Conservation (phyloP, 2,797 vertebrate species). For the Fundulus diaphanus region DNA sequence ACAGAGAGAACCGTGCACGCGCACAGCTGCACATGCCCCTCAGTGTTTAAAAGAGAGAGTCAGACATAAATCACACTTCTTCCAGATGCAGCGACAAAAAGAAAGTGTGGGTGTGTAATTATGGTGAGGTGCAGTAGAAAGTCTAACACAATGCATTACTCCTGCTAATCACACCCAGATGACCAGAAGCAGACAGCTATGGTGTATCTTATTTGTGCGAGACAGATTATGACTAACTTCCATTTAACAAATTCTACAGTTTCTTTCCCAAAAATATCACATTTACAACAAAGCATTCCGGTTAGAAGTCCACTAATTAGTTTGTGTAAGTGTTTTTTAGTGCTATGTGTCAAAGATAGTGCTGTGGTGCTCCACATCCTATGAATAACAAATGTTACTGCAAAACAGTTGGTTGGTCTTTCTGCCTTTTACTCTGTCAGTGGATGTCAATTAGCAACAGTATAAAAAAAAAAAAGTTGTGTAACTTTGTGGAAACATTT, state of each 20-base stretch:
- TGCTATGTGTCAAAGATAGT: conserved; percentile 48
- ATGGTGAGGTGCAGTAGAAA: conserved; percentile 67
- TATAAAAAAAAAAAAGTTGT: not conserved
- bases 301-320: conserved; percentile 63
- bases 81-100: conserved; percentile 68
- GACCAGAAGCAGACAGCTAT: conserved; percentile 54
- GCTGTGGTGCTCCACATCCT: conserved; percentile 61
- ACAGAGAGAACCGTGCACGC: conserved; percentile 29
- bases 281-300: conserved; percentile 64
- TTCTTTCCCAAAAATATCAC: conserved; percentile 65
- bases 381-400: conserved; percentile 64
- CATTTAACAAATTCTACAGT: conserved; percentile 50
- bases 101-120: conserved; percentile 41
- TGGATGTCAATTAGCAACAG: not conserved
- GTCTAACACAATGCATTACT: conserved; percentile 75
- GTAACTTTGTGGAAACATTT: not conserved
- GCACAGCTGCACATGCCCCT: conserved; percentile 60
- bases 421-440: not conserved
- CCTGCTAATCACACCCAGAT: conserved; percentile 76
- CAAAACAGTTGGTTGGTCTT: conserved; percentile 38
- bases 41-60: conserved; percentile 56
- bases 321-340: conserved; percentile 13
- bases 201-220: conserved; percentile 18
- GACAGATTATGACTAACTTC: conserved; percentile 63
- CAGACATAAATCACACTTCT: conserved; percentile 70